Evolutionary conservation across 2,888 invertebrate species (phyloP), one percentile per base, ranked within the genome.

Genomic region (Brenthis ino): DNA sequence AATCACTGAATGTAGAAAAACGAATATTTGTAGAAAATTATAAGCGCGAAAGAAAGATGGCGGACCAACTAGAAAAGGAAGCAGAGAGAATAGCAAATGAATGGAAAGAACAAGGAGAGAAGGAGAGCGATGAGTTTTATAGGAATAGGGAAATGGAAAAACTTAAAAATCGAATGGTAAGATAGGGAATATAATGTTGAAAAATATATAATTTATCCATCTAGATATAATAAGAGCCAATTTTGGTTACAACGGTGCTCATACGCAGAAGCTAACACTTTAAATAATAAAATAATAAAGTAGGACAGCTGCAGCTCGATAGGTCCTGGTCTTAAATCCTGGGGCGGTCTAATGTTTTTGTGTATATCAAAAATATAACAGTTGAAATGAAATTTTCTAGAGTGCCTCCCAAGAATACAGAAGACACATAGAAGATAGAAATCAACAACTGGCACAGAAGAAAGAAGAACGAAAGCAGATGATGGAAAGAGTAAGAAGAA

Each of bases 361-460:
- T 37, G 37, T 37, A 37, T 8, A 37, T 37, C 6, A 1, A 37
- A 6, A 37, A 37, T 37, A 37, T 37, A 6, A 28, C 8, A 37
- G 8, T 8, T 37, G 8, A 37, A 8, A 37, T 37, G 6, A 37
- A 37, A 37, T 65, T 65, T 66, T 68, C 24, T 71, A 93, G 92
- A 85, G 83, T 82, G 82, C 85, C 47, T 76, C 82, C 1, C 77
- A 82, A 77, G 87, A 89, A 74, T 93, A 92, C 77, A 84, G 77
- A 69, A 80, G 71, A 11, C 80, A 89, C 72, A 69, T 89, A 64
- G 81, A 87, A 65, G 77, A 81, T 24, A 78, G 76, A 48, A 82
- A 81, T 54, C 68, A 72, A n/a, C 81, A 85, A 58, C 51, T 82
- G 43, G 84, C 85, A 51, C 76, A 67, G 68, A 81, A 82, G 1